Base-by-base conservation (phyloP, 2,888 invertebrate genomes). In the Pollenia labialis region DNA sequence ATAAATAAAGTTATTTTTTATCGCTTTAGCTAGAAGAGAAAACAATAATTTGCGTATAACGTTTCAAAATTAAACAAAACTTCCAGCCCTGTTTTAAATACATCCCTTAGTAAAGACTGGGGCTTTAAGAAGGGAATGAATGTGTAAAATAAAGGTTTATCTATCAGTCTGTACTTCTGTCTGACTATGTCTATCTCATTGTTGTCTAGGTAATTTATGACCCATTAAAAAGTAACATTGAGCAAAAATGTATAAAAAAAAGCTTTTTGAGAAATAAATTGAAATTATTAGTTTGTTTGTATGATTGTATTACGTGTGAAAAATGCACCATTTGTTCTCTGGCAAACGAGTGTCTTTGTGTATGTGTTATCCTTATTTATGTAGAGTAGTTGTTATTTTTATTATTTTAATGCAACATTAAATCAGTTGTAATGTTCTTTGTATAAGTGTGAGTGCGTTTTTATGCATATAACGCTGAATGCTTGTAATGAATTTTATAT, bases 171-270 rank as follows among this genome's bases (percentile, higher is more conserved):
- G 46, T 62, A 12, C 52, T 50, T 50, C 42, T 72, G 48, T 75
- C 85, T 42, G 16, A 18, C 74, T 54, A 77, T 32, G 32, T 77
- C 54, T 82, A 82, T 85, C 80, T 77, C 90, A 90, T 91, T 91
- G 91, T 91, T 91, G 90, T 90, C 88, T 88, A 88, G 69, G 88
- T 91, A 90, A 91, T 91, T 91, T 92, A 91, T 91, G 89, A 90
- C 89, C 92, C 91, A 91, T 91, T 91, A 91, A 85, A 79, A 81
- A 74, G 68, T 54, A 82, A 54, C 69, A 82, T 10, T 60, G 60
- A 60, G 60, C 50, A 32, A 42, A 84, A 69, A 18, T 40, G 16
- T 32, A 62, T n/a, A n/a, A n/a, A 60, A 75, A 85, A 76, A 40
- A 80, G 40, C 48, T 40, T 54, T 85, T 71, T 58, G 62, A 86